Evolutionary conservation across 2,113 vertebrate genomes (phyloP), one percentile per base, ranked within the genome.

Genomic region (Poecilia latipinna): DNA sequence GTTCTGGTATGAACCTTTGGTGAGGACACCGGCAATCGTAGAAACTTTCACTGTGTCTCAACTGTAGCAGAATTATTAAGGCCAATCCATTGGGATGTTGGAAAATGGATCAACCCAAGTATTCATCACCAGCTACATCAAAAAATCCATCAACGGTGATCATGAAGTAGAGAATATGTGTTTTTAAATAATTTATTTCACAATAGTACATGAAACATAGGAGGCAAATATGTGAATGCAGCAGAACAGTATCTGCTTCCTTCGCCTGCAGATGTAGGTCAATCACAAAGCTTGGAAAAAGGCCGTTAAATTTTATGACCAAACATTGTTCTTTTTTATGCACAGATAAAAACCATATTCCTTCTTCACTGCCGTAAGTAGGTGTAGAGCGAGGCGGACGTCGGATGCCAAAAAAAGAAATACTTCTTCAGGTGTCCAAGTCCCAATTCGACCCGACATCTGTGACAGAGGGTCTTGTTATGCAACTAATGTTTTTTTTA

Each of bases 381-480:
- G 12, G 39, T 70, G 44, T 54, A 63, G 24, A 73, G 61, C 31
- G 42, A 72, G 74, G 77, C 0, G 35, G 67, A 61, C 4, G 8
- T 6, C n/a, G 26, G 62, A 63, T 15, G 70, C 44, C 54, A 67
- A 75, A 62, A 37, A 37, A 37, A n/a, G n/a, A 37, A 10, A 66
- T 17, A 35, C 62, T 19, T 62, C 48, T 12, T 24, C 22, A 57
- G 51, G 22, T 42, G 48, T 57, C 32, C 5, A 65, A 69, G 62
- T 29, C 33, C 8, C 65, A 79, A 86, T 63, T 68, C 64, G 63
- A 48, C 24, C 8, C 0, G 69, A 78, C 80, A 61, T 64, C 74
- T 39, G 11, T 4, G 61, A 72, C 29, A 60, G 61, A 37, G 51
- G 29, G 42, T 62, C 26, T 32, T 63, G 61, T 32, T 63, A 32